Base-by-base conservation (phyloP, 2,797 vertebrate genomes). In the Urocyon cinereoargenteus region DNA sequence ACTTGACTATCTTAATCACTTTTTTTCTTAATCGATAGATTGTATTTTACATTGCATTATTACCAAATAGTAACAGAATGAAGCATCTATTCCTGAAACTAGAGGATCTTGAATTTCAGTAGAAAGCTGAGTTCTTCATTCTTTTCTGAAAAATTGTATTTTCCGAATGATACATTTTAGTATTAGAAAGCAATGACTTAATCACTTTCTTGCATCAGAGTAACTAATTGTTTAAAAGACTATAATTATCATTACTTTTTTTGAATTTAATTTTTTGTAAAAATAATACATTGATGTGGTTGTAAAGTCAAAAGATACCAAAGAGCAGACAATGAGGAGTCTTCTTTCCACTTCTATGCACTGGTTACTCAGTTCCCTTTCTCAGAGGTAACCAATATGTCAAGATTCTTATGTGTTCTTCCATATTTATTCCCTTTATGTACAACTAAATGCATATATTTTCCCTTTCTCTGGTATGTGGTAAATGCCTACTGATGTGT, bases 111-210 rank as follows among this genome's bases (percentile, higher is more conserved):
- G 26, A 95, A 51, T 73, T 86, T 95, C 24, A 45, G 19, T 51
- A 49, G 51, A 86, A 22, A 93, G 40, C 57, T 79, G 51, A 97
- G 49, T 73, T 92, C 59, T 91, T 91, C 3, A 73, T 94, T 64
- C 34, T 93, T 94, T 91, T 11, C 61, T 94, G 57, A 85, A 93
- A 91, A 93, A 28, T 24, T 77, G 0, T 78, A 6, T 86, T 84
- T 94, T 36, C 87, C 51, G 83, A 95, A 59, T 61, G 24, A 36
- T 61, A 19, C 2, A 13, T 94, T 57, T 93, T 70, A 68, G 26
- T 83, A 13, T 73, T 49, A 68, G 31, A 91, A 86, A 62, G 9
- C 61, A 87, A 51, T 78, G 61, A 78, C 19, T 77, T 78, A 83
- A 70, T 83, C 45, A 64, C 24, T 51, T 88, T 92, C 49, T 85